phyloP scores from a whole-genome alignment of 2,113 vertebrate genomes.

The Montifringilla adamsi region DNA sequence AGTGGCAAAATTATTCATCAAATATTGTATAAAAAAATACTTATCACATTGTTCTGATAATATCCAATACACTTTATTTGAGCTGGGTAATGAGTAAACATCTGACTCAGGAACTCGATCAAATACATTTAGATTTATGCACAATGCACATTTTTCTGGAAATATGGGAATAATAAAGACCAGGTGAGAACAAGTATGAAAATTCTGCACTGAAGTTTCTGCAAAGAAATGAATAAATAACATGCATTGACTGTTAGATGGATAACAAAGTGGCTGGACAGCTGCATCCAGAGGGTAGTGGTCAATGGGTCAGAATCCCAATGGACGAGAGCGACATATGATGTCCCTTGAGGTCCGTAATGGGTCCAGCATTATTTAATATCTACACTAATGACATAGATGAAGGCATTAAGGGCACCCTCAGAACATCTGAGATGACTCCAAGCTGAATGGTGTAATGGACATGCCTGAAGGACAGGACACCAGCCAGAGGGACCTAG shows the following conservation, averaged over 20 bases:
- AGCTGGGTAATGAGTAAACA: not conserved
- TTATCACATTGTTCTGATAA: not conserved
- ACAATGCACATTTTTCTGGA: not conserved
- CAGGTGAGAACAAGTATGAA: not conserved
- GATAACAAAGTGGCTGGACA: not conserved
- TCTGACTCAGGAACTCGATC: not conserved
- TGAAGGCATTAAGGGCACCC: not conserved
- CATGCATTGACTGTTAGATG: not conserved
- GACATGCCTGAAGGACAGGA: not conserved
- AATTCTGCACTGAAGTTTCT: not conserved
- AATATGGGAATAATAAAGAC: not conserved
- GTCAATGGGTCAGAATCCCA: not conserved
- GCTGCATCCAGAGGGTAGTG: not conserved
- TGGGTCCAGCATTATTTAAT: not conserved
- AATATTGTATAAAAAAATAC: not conserved
- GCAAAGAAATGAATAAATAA: not conserved
- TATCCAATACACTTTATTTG: not conserved
- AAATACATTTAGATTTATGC: not conserved
- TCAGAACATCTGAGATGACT: not conserved
- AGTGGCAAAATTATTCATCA: not conserved
- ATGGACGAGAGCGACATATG: not conserved
- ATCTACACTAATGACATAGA: not conserved
- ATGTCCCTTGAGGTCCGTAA: not conserved
- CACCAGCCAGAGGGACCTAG: not conserved
- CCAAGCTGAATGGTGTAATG: rapidly evolving